A percentile compares a stretch with the other conserved stretches of the same genome.
Conservation (phyloP, 1,140 invertebrate species). For the Philaenus spumarius region DNA sequence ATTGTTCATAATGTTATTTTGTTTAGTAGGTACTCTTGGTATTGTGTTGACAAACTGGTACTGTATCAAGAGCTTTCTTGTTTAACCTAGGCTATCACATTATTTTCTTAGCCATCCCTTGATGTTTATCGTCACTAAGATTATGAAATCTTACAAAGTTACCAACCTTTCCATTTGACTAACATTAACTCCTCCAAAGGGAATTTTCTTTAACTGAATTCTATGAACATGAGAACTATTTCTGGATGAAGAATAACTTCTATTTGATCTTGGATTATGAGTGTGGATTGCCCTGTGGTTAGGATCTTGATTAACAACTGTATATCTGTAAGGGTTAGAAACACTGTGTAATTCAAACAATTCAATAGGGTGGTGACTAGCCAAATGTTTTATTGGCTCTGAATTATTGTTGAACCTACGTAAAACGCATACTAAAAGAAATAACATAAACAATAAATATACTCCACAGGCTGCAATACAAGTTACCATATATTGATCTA, state of each 20-base stretch:
- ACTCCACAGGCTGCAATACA: slow-evolving; percentile 11
- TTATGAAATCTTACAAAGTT: slow-evolving; percentile 13
- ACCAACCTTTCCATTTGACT: slow-evolving; percentile 19
- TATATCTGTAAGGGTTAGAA: slow-evolving; percentile 14
- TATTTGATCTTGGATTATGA: slow-evolving; percentile 4
- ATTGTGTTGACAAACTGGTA: no score
- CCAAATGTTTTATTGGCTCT: slow-evolving; percentile 9
- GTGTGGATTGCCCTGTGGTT: not conserved
- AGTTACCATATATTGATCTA: slow-evolving; percentile 18
- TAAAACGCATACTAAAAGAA: slow-evolving; percentile 15
- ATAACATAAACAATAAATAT: slow-evolving; percentile 17
- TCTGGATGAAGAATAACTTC: slow-evolving; percentile 16
- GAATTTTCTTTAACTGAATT: slow-evolving; percentile 13
- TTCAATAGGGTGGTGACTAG: slow-evolving; percentile 11
- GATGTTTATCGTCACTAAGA: no score
- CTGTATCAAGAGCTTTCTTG: no score
- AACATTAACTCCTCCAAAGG: slow-evolving; percentile 16
- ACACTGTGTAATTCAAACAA: slow-evolving; percentile 11
- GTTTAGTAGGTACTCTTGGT: no score
- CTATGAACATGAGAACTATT: slow-evolving; percentile 11
- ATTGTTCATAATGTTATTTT: no score
- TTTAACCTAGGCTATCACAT: no score
- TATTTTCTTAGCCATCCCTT: no score
- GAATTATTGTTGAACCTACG: slow-evolving; percentile 13
- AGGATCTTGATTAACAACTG: slow-evolving; percentile 11